These are phyloP conservation scores for Balearica regulorum DNA, from an alignment of 2,797 vertebrate genomes.

Conservation along the genomic window DNA sequence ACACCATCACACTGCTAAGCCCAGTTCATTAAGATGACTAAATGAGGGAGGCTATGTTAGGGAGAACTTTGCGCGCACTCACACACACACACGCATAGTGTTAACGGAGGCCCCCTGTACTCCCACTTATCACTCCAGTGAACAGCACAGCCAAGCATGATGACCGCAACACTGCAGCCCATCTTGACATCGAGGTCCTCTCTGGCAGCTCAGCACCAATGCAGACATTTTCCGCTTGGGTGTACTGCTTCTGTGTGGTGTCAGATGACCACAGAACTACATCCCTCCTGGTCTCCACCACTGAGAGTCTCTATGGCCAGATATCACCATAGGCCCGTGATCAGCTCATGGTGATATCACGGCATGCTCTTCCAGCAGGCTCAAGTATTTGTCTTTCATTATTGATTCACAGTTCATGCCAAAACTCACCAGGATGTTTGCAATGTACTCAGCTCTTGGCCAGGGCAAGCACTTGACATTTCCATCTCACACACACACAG, in stretches of 20 bases:
- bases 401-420: not conserved
- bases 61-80: not conserved
- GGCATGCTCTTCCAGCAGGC: not conserved
- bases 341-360: not conserved
- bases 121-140: not conserved
- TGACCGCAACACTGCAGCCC: not conserved
- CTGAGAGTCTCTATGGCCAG: not conserved
- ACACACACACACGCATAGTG: no score
- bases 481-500: not conserved
- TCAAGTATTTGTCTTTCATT: not conserved
- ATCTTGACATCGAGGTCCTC: not conserved
- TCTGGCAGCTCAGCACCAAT: not conserved
- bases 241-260: not conserved
- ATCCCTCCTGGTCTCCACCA: not conserved
- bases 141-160: not conserved
- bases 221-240: not conserved
- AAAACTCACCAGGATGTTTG: not conserved
- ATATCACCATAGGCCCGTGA: not conserved
- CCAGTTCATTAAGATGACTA: not conserved
- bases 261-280: not conserved
- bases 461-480: not conserved
- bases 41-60: not conserved
- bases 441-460: not conserved
- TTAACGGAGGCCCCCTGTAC: accelerated
- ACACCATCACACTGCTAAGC: not conserved